Evolutionary conservation across 2,888 invertebrate genomes (phyloP).

Genomic region (Caenorhabditis uteleia): DNA sequence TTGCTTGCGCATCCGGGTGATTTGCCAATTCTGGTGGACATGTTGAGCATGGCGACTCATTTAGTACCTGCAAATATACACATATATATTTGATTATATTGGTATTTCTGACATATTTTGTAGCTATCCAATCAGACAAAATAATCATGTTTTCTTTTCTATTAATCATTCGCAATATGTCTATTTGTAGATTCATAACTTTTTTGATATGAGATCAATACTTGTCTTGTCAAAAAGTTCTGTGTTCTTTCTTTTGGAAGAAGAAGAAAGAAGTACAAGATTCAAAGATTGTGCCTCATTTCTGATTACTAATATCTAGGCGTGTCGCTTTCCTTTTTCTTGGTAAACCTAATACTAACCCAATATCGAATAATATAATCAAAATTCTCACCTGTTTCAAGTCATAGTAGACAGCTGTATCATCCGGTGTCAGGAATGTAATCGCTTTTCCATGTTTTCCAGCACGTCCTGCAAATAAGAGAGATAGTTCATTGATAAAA

Average conservation of each 20-base stretch:
- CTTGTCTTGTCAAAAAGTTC: too few species aligned
- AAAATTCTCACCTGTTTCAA: slow-evolving; percentile 87
- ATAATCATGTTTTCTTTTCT: too few species aligned
- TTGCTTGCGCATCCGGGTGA: slow-evolving; percentile 97
- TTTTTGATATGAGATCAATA: neutral
- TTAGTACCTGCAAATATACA: slow-evolving; percentile 42
- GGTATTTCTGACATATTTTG: too few species aligned
- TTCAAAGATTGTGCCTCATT: too few species aligned
- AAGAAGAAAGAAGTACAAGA: too few species aligned
- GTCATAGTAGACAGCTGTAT: slow-evolving; percentile 92
- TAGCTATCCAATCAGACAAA: too few species aligned
- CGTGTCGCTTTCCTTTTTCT: too few species aligned
- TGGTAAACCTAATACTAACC: too few species aligned
- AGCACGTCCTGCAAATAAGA: slow-evolving; percentile 82
- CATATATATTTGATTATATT: neutral
- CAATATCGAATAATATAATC: too few species aligned
- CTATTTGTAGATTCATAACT: neutral
- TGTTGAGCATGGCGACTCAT: slow-evolving; percentile 63
- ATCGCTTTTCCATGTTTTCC: slow-evolving; percentile 96
- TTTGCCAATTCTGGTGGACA: slow-evolving; percentile 83
- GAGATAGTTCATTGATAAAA: neutral
- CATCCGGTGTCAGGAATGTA: slow-evolving; percentile 95
- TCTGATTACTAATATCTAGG: too few species aligned
- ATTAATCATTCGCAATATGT: neutral
- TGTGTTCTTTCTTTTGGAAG: too few species aligned